phyloP scores from a whole-genome alignment of 2,888 invertebrate species.

The Galerucella calmariensis region DNA sequence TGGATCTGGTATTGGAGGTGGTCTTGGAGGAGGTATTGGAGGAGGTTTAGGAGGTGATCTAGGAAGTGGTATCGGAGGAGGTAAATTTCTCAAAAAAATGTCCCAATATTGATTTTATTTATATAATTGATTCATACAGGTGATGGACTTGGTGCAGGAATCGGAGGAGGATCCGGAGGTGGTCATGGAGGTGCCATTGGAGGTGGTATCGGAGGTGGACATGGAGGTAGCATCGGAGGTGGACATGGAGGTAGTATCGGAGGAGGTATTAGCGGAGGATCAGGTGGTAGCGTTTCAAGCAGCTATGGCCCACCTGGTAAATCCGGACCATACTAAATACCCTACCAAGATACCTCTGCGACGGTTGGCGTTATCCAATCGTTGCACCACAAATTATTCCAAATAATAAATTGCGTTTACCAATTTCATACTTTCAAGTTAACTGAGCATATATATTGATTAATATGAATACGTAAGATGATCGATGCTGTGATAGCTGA shows the following conservation, averaged over 20 bases:
- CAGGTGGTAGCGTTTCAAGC: conserved; percentile 60
- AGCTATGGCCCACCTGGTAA: conserved; percentile 65
- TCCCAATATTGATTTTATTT: background rate
- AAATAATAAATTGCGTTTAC: background rate
- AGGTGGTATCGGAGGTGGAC: conserved; percentile 56
- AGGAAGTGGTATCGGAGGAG: conserved; percentile 64
- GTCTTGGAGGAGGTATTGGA: conserved; percentile 63
- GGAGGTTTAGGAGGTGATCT: conserved; percentile 54
- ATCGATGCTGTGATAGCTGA: conserved; percentile 5
- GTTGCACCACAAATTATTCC: conserved; percentile 20
- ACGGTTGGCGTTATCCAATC: background rate
- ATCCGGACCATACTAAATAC: conserved; percentile 63
- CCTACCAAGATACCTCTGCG: conserved; percentile 20
- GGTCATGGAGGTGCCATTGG: conserved; percentile 49
- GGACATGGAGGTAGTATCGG: conserved; percentile 57
- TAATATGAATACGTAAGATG: conserved; percentile 1
- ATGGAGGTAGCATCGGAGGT: conserved; percentile 58
- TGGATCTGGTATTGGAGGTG: conserved; percentile 63
- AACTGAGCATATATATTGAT: background rate
- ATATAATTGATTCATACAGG: conserved; percentile 33
- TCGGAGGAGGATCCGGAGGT: conserved; percentile 56
- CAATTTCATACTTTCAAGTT: background rate
- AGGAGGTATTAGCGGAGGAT: conserved; percentile 60
- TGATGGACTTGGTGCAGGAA: conserved; percentile 64
- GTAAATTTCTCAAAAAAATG: conserved; percentile 43